These are phyloP conservation scores for Neogobius melanostomus DNA, from an alignment of 2,113 vertebrate genomes.

Conservation along the genomic window DNA sequence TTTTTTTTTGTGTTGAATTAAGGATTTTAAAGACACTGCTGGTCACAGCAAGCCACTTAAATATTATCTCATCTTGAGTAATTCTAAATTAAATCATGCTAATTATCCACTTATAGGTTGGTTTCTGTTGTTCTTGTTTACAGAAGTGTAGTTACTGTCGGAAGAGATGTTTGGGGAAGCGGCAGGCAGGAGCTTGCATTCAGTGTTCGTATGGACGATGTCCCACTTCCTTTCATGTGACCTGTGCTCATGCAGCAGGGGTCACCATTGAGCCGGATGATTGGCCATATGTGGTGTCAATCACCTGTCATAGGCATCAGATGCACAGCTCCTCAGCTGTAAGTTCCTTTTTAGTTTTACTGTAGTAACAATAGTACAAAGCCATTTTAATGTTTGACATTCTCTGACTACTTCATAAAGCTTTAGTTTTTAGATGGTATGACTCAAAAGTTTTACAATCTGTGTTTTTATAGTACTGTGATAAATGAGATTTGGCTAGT, in stretches of 20 bases:
- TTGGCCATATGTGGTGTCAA: slow-evolving; percentile 92
- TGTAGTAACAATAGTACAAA: neutral
- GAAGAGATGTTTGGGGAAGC: slow-evolving; percentile 80
- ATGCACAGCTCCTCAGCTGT: slow-evolving; percentile 82
- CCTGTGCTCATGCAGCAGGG: slow-evolving; percentile 92
- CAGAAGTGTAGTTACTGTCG: slow-evolving; percentile 95
- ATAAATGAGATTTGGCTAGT: neutral
- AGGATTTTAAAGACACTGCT: too few relatives aligned
- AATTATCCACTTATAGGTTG: neutral
- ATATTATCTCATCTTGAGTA: too few relatives aligned
- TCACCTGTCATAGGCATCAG: slow-evolving; percentile 93
- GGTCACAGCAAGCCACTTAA: too few relatives aligned
- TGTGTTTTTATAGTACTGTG: neutral
- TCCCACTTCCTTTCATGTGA: slow-evolving; percentile 93
- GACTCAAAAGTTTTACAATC: neutral
- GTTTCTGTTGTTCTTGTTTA: slow-evolving; percentile 35
- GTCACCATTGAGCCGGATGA: slow-evolving; percentile 92
- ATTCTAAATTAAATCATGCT: too few relatives aligned
- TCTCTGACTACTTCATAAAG: neutral
- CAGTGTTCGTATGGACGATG: slow-evolving; percentile 93
- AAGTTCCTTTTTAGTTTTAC: slow-evolving; percentile 55
- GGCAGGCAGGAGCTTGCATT: slow-evolving; percentile 87
- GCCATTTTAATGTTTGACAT: neutral
- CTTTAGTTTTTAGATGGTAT: neutral
- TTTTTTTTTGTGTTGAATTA: too few relatives aligned